Evolutionary conservation across 2,797 vertebrate species (phyloP).

Genomic region (Aselliscus stoliczkanus): DNA sequence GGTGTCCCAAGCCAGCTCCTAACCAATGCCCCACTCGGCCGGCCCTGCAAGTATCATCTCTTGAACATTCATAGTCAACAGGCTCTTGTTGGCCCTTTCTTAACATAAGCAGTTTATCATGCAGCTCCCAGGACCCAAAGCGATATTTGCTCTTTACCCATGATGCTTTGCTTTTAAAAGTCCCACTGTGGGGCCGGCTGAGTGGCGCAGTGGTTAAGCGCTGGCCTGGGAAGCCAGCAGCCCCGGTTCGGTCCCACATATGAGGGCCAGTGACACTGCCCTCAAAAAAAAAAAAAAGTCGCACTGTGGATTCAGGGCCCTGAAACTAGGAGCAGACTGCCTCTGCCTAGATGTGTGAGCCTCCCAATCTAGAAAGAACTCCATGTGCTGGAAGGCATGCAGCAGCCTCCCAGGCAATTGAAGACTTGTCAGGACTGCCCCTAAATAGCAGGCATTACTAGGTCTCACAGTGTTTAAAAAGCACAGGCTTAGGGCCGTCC

Average conservation of each 20-base stretch:
- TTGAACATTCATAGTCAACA: slow-evolving; percentile 33
- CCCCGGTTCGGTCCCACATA: no score
- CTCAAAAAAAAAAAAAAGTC: no score
- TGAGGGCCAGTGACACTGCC: no score
- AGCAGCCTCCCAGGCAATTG: neutral
- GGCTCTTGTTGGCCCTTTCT: slow-evolving; percentile 21
- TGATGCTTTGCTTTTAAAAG: neutral
- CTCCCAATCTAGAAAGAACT: slow-evolving; percentile 22
- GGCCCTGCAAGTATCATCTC: slow-evolving; percentile 24
- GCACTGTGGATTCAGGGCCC: neutral
- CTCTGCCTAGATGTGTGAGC: neutral
- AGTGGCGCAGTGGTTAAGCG: no score
- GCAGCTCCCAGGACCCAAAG: neutral
- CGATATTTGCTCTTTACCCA: neutral
- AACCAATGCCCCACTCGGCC: no score
- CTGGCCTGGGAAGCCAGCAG: no score
- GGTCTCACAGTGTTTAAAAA: neutral
- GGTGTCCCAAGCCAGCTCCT: no score
- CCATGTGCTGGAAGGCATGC: neutral
- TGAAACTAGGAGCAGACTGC: neutral
- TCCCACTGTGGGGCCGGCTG: neutral
- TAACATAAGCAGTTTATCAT: slow-evolving; percentile 17
- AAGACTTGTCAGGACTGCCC: neutral
- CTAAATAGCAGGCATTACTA: neutral
- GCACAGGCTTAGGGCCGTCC: neutral